Conservation (phyloP, 2,797 vertebrate genomes). For the Channallabes apus region DNA sequence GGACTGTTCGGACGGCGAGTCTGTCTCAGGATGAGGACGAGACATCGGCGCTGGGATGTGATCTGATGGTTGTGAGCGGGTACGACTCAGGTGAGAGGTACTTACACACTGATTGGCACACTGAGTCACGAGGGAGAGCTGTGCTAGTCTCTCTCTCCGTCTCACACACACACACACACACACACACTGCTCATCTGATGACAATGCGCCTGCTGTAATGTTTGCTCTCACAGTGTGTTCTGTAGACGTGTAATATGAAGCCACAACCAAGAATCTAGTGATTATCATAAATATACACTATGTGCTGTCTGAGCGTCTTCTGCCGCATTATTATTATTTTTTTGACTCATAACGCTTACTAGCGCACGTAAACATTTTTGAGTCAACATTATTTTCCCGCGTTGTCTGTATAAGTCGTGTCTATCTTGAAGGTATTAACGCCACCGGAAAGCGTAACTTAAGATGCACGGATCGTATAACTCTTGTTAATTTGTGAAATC, state of each 20-base stretch:
- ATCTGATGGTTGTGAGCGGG: slow-evolving; percentile 27
- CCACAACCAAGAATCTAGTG: background rate
- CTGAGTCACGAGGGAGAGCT: slow-evolving; percentile 1
- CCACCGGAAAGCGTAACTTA: background rate
- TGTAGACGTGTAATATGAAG: background rate
- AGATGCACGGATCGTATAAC: no score
- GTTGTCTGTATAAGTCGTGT: background rate
- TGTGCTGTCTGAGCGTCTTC: background rate
- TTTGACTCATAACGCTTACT: background rate
- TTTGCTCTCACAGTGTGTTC: background rate
- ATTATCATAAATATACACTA: background rate
- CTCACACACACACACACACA: slow-evolving; percentile 11
- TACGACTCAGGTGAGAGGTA: background rate
- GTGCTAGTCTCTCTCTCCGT: background rate
- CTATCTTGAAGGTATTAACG: no score
- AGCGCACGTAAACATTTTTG: background rate
- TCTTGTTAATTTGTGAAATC: background rate
- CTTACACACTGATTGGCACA: slow-evolving; percentile 40
- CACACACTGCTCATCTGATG: background rate
- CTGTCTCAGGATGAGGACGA: background rate
- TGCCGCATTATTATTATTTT: no score
- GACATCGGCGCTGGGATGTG: slow-evolving; percentile 24
- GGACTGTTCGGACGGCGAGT: background rate
- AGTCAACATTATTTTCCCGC: background rate
- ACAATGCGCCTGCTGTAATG: background rate